These are phyloP conservation scores for Amblyjoppa fuscipennis DNA, from an alignment of 2,888 invertebrate species.

Conservation along the genomic window DNA sequence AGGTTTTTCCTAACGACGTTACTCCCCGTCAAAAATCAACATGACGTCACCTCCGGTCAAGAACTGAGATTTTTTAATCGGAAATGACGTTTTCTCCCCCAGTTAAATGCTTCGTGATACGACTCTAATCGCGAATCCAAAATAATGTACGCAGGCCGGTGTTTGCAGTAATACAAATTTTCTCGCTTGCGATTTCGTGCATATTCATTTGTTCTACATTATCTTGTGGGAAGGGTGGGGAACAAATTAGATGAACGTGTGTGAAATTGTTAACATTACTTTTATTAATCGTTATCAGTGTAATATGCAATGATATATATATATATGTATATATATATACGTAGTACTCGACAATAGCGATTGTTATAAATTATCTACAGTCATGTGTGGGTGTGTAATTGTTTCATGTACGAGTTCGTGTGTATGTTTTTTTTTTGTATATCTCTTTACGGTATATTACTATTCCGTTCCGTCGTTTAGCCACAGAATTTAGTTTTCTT, in stretches of 20 bases:
- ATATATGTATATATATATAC: slow-evolving; percentile 71
- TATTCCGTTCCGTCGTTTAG: slow-evolving; percentile 62
- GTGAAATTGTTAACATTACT: slow-evolving; percentile 81
- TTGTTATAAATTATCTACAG: slow-evolving; percentile 84
- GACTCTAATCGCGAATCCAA: not conserved
- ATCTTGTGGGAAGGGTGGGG: not conserved
- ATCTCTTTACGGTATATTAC: slow-evolving; percentile 69
- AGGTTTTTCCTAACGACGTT: too few species aligned
- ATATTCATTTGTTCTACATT: not conserved
- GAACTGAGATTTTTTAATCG: too few species aligned
- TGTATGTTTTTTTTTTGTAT: slow-evolving; percentile 71
- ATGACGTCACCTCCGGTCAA: too few species aligned
- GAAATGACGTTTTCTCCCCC: too few species aligned
- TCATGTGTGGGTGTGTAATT: slow-evolving; percentile 77
- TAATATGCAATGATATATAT: slow-evolving; percentile 79
- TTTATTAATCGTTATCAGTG: slow-evolving; percentile 83
- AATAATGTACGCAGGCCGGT: not conserved
- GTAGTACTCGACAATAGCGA: slow-evolving; percentile 83
- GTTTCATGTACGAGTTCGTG: slow-evolving; percentile 65
- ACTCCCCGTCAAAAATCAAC: too few species aligned
- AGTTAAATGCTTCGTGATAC: too few species aligned
- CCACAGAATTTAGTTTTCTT: slow-evolving; percentile 59
- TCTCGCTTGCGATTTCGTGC: not conserved
- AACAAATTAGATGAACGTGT: not conserved
- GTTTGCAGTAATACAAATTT: not conserved